These are phyloP conservation scores for Electrona antarctica DNA, from an alignment of 2,113 vertebrate species.

Conservation along the genomic window DNA sequence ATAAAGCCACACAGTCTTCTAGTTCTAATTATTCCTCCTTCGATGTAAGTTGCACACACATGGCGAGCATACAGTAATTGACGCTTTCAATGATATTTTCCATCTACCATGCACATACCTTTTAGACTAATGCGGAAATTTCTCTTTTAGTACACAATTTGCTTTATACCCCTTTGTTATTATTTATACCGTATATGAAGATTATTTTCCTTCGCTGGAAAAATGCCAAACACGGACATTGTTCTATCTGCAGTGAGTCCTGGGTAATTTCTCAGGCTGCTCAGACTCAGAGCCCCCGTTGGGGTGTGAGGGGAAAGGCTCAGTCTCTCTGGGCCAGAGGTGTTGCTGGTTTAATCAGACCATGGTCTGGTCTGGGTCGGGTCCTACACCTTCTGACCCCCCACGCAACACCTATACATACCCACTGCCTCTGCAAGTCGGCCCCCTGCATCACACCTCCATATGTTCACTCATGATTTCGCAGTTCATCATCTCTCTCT, in stretches of 20 bases:
- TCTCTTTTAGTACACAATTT: no score
- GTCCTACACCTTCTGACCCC: conserved; percentile 61
- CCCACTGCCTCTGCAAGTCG: conserved; percentile 31
- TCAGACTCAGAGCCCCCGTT: conserved; percentile 9
- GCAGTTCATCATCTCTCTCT: no score
- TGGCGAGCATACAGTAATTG: no score
- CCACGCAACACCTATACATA: conserved; percentile 55
- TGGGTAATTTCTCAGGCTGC: neutral
- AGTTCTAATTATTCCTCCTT: no score
- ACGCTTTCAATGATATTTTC: no score
- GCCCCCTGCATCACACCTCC: conserved; percentile 51
- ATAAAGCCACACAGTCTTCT: no score
- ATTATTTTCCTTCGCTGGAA: no score
- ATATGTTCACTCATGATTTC: conserved; percentile 25
- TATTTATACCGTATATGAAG: no score
- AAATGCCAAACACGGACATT: neutral
- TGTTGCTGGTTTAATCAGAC: conserved; percentile 73
- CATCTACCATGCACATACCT: no score
- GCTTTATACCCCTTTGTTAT: no score
- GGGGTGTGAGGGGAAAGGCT: conserved; percentile 30
- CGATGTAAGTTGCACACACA: no score
- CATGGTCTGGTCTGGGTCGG: conserved; percentile 8
- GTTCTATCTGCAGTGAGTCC: neutral
- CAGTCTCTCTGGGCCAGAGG: conserved; percentile 51
- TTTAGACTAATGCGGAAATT: no score